These are phyloP conservation scores for Patiria miniata DNA, from an alignment of 35 echinoderm and acorn worm genomes.

Conservation along the genomic window DNA sequence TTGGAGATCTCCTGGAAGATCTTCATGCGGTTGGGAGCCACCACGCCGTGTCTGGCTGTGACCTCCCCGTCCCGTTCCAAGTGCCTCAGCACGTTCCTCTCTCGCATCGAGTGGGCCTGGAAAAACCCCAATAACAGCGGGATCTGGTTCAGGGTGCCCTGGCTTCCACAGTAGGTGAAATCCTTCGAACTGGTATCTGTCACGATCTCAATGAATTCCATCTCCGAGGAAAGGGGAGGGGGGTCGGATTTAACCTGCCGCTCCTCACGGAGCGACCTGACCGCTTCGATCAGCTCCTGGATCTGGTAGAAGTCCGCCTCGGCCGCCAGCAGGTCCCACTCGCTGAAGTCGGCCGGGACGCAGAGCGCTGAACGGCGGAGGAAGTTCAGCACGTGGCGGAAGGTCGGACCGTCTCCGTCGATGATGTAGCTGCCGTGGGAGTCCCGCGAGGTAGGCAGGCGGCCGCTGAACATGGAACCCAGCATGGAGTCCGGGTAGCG, in stretches of 20 bases:
- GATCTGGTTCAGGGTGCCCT: not conserved
- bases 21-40: not conserved
- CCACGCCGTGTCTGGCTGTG: not conserved
- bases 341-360: conserved; percentile 25
- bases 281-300: conserved; percentile 25
- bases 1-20: not conserved
- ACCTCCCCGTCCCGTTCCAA: not conserved
- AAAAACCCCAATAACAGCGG: not conserved
- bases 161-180: not conserved
- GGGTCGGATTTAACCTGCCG: not conserved
- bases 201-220: no score
- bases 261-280: conserved; percentile 15
- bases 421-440: conserved; percentile 52
- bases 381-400: conserved; percentile 45
- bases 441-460: conserved; percentile 43
- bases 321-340: conserved; percentile 25
- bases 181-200: no score
- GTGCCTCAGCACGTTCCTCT: not conserved
- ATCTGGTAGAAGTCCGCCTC: conserved; percentile 57
- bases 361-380: conserved; percentile 33
- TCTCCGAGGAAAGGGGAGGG: not conserved
- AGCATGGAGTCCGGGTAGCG: conserved; percentile 42
- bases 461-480: conserved; percentile 74
- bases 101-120: not conserved
- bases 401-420: conserved; percentile 36